phyloP scores from a whole-genome alignment of 2,888 invertebrate genomes.

The Sarcophaga subvicina region DNA sequence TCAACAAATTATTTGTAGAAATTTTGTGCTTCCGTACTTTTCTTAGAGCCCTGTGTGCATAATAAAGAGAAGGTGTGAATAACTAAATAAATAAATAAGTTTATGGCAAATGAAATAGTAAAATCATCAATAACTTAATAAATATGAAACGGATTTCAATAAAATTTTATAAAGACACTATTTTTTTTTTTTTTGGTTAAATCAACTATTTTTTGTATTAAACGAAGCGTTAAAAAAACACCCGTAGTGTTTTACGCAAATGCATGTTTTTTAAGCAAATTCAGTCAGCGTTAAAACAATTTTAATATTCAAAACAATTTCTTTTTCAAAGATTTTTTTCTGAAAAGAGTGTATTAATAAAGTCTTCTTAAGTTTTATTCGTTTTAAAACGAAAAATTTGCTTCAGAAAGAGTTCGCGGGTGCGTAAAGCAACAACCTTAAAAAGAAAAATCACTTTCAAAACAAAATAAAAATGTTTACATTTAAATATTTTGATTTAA shows the following conservation, averaged over 20 bases:
- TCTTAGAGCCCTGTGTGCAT: too few species aligned
- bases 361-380: slow-evolving; percentile 27
- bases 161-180: background rate
- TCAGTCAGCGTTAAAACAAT: background rate
- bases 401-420: slow-evolving; percentile 43
- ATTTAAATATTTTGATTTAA: background rate
- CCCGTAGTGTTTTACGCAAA: background rate
- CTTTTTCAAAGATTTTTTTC: background rate
- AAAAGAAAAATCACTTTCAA: background rate
- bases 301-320: background rate
- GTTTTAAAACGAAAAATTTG: background rate
- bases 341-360: background rate
- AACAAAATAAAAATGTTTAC: slow-evolving; percentile 35
- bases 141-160: too few species aligned
- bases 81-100: too few species aligned
- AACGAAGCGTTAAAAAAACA: slow-evolving; percentile 54
- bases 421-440: slow-evolving; percentile 14
- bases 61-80: too few species aligned
- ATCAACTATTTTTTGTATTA: background rate
- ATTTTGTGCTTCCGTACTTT: too few species aligned
- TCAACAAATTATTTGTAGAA: too few species aligned
- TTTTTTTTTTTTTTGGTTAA: background rate
- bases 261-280: slow-evolving; percentile 2
- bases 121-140: too few species aligned
- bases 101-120: too few species aligned